phyloP scores from a whole-genome alignment of 1,140 invertebrate genomes.

The Drosophila arizonae region DNA sequence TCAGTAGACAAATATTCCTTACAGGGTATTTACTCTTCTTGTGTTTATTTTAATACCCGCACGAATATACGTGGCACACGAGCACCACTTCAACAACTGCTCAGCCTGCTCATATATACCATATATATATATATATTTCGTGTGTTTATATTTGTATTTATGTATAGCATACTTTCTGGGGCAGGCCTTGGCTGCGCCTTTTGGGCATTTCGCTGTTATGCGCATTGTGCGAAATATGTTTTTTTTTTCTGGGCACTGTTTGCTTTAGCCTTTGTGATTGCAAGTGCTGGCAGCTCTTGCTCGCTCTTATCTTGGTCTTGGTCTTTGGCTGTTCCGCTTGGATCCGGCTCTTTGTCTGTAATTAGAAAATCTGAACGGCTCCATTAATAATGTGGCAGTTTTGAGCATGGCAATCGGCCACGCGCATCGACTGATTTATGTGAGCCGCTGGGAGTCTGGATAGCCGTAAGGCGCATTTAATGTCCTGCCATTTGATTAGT shows the following conservation, averaged over 20 bases:
- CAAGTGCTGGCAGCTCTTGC: conserved; percentile 3
- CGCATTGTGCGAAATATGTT: conserved; percentile 40
- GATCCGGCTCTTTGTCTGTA: conserved; percentile 18
- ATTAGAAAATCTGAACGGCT: conserved; percentile 53
- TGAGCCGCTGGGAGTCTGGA: neutral
- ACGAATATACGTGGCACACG: conserved; percentile 12
- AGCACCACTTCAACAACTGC: conserved; percentile 1
- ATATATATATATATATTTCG: conserved; percentile 8
- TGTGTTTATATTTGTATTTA: neutral
- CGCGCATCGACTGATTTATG: conserved; percentile 42
- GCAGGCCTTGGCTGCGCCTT: conserved; percentile 6
- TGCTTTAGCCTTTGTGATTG: conserved; percentile 22
- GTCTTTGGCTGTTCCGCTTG: neutral
- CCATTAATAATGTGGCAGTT: conserved; percentile 48
- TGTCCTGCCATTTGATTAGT: conserved; percentile 72
- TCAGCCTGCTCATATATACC: neutral
- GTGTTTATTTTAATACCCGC: too few relatives aligned
- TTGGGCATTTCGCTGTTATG: conserved; percentile 24
- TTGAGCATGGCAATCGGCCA: conserved; percentile 21
- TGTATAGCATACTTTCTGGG: conserved; percentile 15
- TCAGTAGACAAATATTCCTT: too few relatives aligned
- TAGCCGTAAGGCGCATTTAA: conserved; percentile 38
- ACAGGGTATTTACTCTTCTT: neutral
- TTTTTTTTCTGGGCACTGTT: conserved; percentile 27
- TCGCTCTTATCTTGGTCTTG: neutral